phyloP scores from a whole-genome alignment of 2,113 vertebrate species.

The Petrocephalus zakoni region DNA sequence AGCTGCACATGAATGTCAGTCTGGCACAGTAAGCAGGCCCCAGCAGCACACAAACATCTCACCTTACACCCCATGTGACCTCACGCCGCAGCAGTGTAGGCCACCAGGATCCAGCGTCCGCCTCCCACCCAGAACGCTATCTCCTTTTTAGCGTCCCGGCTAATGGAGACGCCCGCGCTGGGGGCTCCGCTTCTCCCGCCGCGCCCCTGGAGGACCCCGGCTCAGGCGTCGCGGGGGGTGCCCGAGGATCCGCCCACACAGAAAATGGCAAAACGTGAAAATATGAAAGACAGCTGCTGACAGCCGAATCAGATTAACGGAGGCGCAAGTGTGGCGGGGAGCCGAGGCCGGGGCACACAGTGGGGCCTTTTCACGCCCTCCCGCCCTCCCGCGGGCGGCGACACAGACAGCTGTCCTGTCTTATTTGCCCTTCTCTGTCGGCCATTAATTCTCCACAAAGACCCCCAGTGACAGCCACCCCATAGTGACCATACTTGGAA shows the following conservation, averaged over 20 bases:
- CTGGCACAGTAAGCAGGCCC: conserved; percentile 11
- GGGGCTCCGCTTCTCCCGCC: background rate
- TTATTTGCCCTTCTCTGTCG: conserved; percentile 81
- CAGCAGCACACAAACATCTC: conserved; percentile 26
- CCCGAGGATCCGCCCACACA: background rate
- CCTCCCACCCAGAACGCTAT: background rate
- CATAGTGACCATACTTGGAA: conserved; percentile 88
- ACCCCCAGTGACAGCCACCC: conserved; percentile 74
- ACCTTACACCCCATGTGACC: conserved; percentile 23
- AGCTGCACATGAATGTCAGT: conserved; percentile 28
- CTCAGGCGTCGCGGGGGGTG: background rate
- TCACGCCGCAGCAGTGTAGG: background rate
- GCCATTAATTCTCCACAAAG: conserved; percentile 85
- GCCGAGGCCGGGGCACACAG: conserved; percentile 51
- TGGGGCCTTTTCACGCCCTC: conserved; percentile 43
- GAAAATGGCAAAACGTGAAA: conserved; percentile 33
- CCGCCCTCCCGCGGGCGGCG: conserved; percentile 54
- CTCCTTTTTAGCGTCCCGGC: background rate
- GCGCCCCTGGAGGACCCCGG: background rate
- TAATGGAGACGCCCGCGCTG: background rate
- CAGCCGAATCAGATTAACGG: conserved; percentile 51
- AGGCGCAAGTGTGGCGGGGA: conserved; percentile 52
- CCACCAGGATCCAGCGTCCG: background rate
- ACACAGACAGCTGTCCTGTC: conserved; percentile 87
- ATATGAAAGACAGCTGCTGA: conserved; percentile 60